Evolutionary conservation across 2,888 invertebrate species (phyloP).

Genomic region (Epinotia brunnichana): DNA sequence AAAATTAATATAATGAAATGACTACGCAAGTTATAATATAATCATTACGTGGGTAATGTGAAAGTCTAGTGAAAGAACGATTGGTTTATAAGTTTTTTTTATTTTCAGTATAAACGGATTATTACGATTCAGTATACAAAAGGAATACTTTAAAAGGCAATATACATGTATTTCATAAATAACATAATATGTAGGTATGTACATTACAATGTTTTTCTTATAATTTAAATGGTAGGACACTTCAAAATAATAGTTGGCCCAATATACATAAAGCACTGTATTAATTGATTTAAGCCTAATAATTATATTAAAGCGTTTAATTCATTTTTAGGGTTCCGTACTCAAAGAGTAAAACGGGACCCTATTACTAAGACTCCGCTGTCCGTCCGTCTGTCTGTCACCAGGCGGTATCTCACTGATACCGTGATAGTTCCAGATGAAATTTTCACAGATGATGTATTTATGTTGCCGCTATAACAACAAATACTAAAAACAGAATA

Average conservation of each 20-base stretch:
- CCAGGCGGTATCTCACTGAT: too few relatives aligned
- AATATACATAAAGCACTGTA: conserved; percentile 33
- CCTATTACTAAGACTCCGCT: too few relatives aligned
- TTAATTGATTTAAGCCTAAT: conserved; percentile 18
- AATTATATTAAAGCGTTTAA: conserved; percentile 8
- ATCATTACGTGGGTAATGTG: too few relatives aligned
- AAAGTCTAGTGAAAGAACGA: not conserved
- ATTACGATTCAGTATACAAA: conserved; percentile 42
- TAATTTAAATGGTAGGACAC: conserved; percentile 28
- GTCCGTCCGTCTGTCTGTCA: too few relatives aligned
- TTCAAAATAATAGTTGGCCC: conserved; percentile 32
- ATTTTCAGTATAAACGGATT: conserved; percentile 38
- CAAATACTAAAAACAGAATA: too few relatives aligned
- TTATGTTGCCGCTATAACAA: too few relatives aligned
- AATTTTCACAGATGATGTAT: too few relatives aligned
- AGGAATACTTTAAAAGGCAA: conserved; percentile 35
- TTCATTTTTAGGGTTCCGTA: too few relatives aligned
- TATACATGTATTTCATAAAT: conserved; percentile 38
- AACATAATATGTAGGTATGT: conserved; percentile 31
- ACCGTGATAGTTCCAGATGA: too few relatives aligned
- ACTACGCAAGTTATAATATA: too few relatives aligned
- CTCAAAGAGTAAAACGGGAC: too few relatives aligned
- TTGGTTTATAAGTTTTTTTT: conserved; percentile 12
- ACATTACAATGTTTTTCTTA: conserved; percentile 36
- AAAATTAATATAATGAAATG: too few relatives aligned